Conservation (phyloP, 2,797 vertebrate species). For the Enteromius afrohamiltoni region DNA sequence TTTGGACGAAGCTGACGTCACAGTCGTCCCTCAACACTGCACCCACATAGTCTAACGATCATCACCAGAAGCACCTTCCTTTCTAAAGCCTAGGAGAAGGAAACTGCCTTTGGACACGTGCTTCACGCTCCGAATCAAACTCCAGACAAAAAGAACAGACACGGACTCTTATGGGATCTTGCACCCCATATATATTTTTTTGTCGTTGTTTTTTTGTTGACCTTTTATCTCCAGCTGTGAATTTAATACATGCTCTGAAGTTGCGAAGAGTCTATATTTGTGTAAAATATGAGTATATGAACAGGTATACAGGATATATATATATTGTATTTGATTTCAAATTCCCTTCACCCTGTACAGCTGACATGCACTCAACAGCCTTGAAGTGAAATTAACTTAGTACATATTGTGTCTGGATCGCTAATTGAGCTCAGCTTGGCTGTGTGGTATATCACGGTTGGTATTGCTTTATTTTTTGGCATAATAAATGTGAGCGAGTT, state of each 20-base stretch:
- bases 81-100: conserved; percentile 72
- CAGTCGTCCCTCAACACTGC: conserved; percentile 84
- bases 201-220: conserved; percentile 40
- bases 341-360: conserved; percentile 67
- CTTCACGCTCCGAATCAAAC: conserved; percentile 70
- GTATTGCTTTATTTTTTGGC: conserved; percentile 51
- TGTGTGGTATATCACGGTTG: conserved; percentile 48
- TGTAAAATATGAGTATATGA: conserved; percentile 68
- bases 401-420: conserved; percentile 59
- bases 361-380: conserved; percentile 60
- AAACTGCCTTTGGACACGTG: conserved; percentile 77
- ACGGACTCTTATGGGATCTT: conserved; percentile 71
- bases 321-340: conserved; percentile 59
- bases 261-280: conserved; percentile 77
- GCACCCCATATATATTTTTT: conserved; percentile 74
- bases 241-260: conserved; percentile 72
- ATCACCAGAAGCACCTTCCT: conserved; percentile 83
- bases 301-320: conserved; percentile 57
- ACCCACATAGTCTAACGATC: conserved; percentile 87
- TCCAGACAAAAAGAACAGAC: conserved; percentile 61
- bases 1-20: conserved; percentile 85
- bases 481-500: conserved; percentile 62
- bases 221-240: conserved; percentile 66
- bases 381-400: conserved; percentile 50
- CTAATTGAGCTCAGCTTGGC: conserved; percentile 53